Percentiles rank a stretch among this genome's conserved stretches.
These are phyloP conservation scores for Gymnothorax reevesii DNA, from an alignment of 2,797 vertebrate genomes.

Conservation along the genomic window DNA sequence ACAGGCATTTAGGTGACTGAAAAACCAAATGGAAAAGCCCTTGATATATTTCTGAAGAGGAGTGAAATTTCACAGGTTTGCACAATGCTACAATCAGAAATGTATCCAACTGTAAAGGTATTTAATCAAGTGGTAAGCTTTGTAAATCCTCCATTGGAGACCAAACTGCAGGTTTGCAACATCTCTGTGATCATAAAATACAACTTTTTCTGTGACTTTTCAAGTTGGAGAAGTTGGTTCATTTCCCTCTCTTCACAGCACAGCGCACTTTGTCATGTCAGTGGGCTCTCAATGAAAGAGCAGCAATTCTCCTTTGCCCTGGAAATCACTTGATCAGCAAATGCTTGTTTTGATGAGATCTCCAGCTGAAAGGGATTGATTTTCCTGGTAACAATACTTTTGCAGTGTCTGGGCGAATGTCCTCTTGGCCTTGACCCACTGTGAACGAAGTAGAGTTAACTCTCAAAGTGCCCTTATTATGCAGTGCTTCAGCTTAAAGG, in stretches of 20 bases:
- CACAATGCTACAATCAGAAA: not conserved
- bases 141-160: not conserved
- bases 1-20: not conserved
- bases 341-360: slow-evolving; percentile 20
- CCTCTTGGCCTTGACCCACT: not conserved
- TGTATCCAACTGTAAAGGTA: no score
- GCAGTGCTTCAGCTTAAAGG: no score
- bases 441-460: not conserved
- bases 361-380: slow-evolving; percentile 12
- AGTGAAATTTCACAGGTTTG: not conserved
- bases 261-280: slow-evolving; percentile 3
- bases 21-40: not conserved
- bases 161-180: not conserved
- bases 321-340: slow-evolving; percentile 19
- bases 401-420: not conserved
- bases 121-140: not conserved
- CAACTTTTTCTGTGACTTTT: not conserved
- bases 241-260: not conserved
- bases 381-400: slow-evolving; percentile 2
- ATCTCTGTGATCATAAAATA: not conserved
- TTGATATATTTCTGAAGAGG: not conserved
- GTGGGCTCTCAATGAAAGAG: slow-evolving; percentile 8
- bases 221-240: not conserved
- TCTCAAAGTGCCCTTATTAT: not conserved
- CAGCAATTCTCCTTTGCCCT: slow-evolving; percentile 9